Conservation (phyloP, 2,797 vertebrate species). For the Atherinosoma microstoma region DNA sequence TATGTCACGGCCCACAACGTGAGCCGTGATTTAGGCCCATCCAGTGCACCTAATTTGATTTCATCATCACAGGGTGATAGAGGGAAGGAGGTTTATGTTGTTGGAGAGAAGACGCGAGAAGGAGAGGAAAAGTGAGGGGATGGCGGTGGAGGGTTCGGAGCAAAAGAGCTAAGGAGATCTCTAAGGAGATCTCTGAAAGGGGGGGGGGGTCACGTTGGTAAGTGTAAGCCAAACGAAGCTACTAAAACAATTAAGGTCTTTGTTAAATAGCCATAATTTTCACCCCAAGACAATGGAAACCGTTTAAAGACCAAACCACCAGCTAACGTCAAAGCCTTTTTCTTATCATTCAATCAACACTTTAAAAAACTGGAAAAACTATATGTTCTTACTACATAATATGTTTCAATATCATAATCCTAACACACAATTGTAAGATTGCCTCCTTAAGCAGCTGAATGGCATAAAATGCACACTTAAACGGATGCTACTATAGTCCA, state of each 20-base stretch:
- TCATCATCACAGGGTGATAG: conserved; percentile 79
- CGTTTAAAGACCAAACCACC: conserved; percentile 83
- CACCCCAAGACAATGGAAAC: conserved; percentile 86
- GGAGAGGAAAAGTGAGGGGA: conserved; percentile 57
- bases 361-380: not conserved
- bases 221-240: conserved; percentile 84
- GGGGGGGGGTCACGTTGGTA: conserved; percentile 75
- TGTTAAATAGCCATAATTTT: conserved; percentile 86
- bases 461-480: not conserved
- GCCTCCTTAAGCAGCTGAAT: not conserved
- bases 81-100: conserved; percentile 55
- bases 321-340: conserved; percentile 79
- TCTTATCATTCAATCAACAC: conserved; percentile 21
- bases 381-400: not conserved
- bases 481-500: not conserved
- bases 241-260: conserved; percentile 87
- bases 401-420: not conserved
- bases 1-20: conserved; percentile 85
- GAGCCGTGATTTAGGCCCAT: conserved; percentile 87
- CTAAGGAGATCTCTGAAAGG: conserved; percentile 69
- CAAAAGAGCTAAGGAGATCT: conserved; percentile 67
- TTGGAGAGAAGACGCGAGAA: conserved; percentile 36
- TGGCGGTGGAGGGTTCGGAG: conserved; percentile 51
- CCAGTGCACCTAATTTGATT: conserved; percentile 89
- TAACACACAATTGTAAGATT: not conserved